Conservation (phyloP, 2,888 invertebrate genomes). For the Eupithecia subfuscata region DNA sequence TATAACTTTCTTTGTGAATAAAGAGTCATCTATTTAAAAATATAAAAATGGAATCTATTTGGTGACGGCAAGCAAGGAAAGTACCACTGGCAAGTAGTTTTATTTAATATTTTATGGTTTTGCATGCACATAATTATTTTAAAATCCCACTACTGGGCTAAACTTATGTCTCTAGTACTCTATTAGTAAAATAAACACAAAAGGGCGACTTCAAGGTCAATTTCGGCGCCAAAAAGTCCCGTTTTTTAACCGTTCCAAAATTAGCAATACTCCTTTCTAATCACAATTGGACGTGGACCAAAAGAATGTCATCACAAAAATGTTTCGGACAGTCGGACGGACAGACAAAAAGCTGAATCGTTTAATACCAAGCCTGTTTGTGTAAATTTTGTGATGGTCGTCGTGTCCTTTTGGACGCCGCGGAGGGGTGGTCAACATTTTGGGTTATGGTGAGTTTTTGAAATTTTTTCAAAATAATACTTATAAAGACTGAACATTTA, state of each 20-base stretch:
- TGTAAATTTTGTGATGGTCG: conserved; percentile 77
- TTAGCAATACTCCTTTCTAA: conserved; percentile 60
- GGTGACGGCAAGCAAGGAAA: too few relatives aligned
- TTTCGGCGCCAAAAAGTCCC: conserved; percentile 32
- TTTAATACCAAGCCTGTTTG: conserved; percentile 75
- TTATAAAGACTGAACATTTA: too few relatives aligned
- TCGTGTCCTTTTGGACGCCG: conserved; percentile 53
- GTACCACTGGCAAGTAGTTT: background rate
- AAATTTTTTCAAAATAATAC: too few relatives aligned
- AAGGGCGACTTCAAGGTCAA: conserved; percentile 5
- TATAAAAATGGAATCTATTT: too few relatives aligned
- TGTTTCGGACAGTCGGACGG: conserved; percentile 52
- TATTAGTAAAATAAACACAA: background rate
- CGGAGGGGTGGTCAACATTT: conserved; percentile 49
- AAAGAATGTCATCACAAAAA: conserved; percentile 74
- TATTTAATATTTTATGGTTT: too few relatives aligned
- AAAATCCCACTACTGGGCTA: too few relatives aligned
- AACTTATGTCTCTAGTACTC: too few relatives aligned
- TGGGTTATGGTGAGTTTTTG: background rate
- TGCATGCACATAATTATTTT: too few relatives aligned
- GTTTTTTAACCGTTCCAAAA: conserved; percentile 36
- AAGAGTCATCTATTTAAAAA: too few relatives aligned
- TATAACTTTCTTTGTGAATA: too few relatives aligned
- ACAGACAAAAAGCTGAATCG: conserved; percentile 73
- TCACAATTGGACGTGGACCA: conserved; percentile 64